Base-by-base conservation (phyloP, 2,888 invertebrate species). In the Temnothorax ravouxi region DNA sequence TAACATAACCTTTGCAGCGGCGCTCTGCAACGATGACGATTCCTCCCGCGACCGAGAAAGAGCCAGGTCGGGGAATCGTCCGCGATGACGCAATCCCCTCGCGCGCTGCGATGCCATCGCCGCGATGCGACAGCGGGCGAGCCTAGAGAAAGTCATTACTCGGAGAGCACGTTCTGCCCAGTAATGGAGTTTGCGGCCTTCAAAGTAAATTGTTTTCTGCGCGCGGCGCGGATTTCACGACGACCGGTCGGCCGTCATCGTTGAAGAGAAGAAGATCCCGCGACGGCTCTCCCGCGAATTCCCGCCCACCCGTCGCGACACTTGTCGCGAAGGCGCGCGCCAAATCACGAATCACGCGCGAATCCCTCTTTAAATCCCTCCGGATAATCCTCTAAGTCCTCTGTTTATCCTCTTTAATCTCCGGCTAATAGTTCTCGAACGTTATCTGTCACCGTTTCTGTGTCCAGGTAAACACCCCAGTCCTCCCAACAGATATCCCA, bases 171-270 rank as follows among this genome's bases (percentile, higher is more conserved):
- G 94, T 93, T 93, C 91, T 84, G 88, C 90, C 85, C 83, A 86
- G 89, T 94, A 94, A 94, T 95, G 92, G 94, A 93, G 92, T 93
- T 93, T 94, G 93, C 90, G 94, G 94, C 95, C 94, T 95, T 95
- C 94, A 93, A 94, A 94, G 93, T 94, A 94, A 95, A 94, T 94
- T 95, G 94, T 94, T 93, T 94, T 94, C 92, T 92, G 90, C 88
- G 87, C 92, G 89, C 91, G 64, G 50, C 47, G 77, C 52, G 77
- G 66, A 89, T 90, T 85, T 83, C 75, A 77, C 21, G 71, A 47
- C 44, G 64, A 29, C 34, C 61, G 71, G 50, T 50, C 50, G 50
- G 21, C 25, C 29, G 74, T 25, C 29, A 67, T 25, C 61, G 59
- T 77, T 67, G 86, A 75, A 74, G 21, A 15, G 64, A 18, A 47